phyloP scores from a whole-genome alignment of 2,888 invertebrate species.

The Acheta domesticus region DNA sequence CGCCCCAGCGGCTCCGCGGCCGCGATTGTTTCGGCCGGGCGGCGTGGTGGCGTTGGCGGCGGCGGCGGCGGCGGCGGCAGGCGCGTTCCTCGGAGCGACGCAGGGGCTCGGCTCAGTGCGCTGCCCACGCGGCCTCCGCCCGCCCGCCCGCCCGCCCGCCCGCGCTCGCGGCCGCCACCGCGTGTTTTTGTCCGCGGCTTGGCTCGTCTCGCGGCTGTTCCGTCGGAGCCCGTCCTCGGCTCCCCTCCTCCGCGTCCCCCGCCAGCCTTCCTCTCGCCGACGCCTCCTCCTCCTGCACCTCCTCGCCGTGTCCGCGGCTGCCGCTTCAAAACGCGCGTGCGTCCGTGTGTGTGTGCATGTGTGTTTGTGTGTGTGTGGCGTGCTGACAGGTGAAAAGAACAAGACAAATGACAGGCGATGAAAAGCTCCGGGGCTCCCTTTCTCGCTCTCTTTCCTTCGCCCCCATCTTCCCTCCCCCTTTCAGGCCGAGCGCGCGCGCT shows the following conservation, averaged over 20 bases:
- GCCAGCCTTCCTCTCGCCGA: background rate
- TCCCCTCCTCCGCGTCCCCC: background rate
- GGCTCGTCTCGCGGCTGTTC: too few relatives aligned
- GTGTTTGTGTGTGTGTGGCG: background rate
- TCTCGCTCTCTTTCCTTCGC: background rate
- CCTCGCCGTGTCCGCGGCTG: background rate
- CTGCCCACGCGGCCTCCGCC: too few relatives aligned
- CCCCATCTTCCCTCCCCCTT: background rate
- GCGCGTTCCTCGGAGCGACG: too few relatives aligned
- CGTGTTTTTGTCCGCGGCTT: too few relatives aligned
- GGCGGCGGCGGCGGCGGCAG: too few relatives aligned
- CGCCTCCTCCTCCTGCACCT: background rate
- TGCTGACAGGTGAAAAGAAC: conserved; percentile 34
- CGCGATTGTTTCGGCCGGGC: background rate
- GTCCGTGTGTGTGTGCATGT: background rate
- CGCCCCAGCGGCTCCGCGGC: background rate
- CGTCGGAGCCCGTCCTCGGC: background rate
- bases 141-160: too few relatives aligned
- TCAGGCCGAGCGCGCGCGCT: too few relatives aligned
- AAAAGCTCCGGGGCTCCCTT: conserved; percentile 28
- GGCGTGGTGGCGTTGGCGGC: too few relatives aligned
- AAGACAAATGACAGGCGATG: conserved; percentile 34
- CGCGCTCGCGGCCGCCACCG: too few relatives aligned
- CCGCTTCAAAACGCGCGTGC: background rate
- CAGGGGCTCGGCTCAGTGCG: too few relatives aligned